Base-by-base conservation (phyloP, 2,797 vertebrate species). In the Onychomys leucogaster region DNA sequence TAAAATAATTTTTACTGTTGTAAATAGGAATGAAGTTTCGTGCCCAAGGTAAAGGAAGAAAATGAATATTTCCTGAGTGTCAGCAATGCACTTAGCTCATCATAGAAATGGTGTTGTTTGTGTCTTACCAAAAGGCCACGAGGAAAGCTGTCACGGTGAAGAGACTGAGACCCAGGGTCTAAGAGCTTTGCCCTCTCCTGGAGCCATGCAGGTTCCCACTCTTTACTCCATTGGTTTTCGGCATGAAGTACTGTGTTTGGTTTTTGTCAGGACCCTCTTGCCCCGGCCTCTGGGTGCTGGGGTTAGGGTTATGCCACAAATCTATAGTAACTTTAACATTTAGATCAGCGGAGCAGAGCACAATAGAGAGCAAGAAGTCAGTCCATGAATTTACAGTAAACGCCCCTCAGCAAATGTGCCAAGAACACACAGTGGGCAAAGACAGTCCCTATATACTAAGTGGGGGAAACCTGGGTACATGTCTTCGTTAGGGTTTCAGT, bases 41-140 rank as follows among this genome's bases (percentile, higher is more conserved):
- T 94, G 49, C 61, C 63, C 21, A 86, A 94, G 61, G 43, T 78
- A 46, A 95, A 67, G 49, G 27, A 88, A 94, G 86, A 86, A 96
- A 61, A 96, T 93, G 41, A 63, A 49, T 61, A 91, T 84, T 92
- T 88, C 49, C 16, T n/a, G 82, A 88, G 32, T 52, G 16, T 75
- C 67, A 29, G 11, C 71, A 21, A 6, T 83, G 29, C 89, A n/a
- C 34, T 84, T 90, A 14, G 6, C 10, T 67, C 16, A 25, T 85
- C 21, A 77, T 61, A 90, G 46, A 94, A 37, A 85, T 57, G 9
- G 29, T 82, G 23, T 71, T 65, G 16, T 90, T 89, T 88, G 76
- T 67, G 17, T 34, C 37, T 86, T 73, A 52, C 49, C 9, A 32
- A 75, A 63, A 87, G 52, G 5, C 41, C 10, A 0, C 90, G 37